Evolutionary conservation across 2,797 vertebrate genomes (phyloP).

Genomic region (Pygocentrus nattereri): DNA sequence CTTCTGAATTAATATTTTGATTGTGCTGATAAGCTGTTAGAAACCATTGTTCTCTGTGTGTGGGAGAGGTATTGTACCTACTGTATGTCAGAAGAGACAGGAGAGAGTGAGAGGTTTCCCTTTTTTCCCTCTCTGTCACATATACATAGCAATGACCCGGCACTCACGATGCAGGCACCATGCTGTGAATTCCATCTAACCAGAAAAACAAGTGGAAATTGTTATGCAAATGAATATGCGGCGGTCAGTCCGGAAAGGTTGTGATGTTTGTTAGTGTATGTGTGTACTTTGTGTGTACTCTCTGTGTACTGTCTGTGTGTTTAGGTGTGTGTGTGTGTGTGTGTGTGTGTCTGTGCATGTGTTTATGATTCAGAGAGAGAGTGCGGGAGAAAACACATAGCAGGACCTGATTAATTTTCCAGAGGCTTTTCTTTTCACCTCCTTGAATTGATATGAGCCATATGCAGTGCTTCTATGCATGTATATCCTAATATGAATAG

Average conservation of each 20-base stretch:
- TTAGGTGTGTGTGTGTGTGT: slow-evolving; percentile 43
- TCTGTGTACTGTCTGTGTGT: too few relatives aligned
- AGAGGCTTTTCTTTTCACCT: slow-evolving; percentile 18
- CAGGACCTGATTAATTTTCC: slow-evolving; percentile 82
- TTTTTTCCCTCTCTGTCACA: slow-evolving; percentile 65
- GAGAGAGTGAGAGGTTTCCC: slow-evolving; percentile 34
- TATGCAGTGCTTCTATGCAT: not conserved
- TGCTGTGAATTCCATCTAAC: slow-evolving; percentile 87
- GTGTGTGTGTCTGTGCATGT: slow-evolving; percentile 45
- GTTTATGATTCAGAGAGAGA: slow-evolving; percentile 25
- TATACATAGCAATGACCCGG: slow-evolving; percentile 85
- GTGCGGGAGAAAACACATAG: slow-evolving; percentile 29
- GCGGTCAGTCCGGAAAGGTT: slow-evolving; percentile 72
- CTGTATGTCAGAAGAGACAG: slow-evolving; percentile 11
- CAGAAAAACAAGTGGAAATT: slow-evolving; percentile 88
- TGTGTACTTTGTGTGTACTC: slow-evolving; percentile 46
- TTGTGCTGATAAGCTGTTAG: slow-evolving; percentile 2
- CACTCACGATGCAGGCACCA: slow-evolving; percentile 79
- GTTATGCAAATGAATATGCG: slow-evolving; percentile 85
- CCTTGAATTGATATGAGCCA: not conserved
- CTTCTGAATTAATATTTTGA: not conserved
- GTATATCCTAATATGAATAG: slow-evolving; percentile 19
- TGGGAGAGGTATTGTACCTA: slow-evolving; percentile 13
- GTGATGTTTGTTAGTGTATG: slow-evolving; percentile 68
- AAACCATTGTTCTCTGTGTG: slow-evolving; percentile 32